Base-by-base conservation (phyloP, 1,140 invertebrate species). In the Drosophila oshimai region DNA sequence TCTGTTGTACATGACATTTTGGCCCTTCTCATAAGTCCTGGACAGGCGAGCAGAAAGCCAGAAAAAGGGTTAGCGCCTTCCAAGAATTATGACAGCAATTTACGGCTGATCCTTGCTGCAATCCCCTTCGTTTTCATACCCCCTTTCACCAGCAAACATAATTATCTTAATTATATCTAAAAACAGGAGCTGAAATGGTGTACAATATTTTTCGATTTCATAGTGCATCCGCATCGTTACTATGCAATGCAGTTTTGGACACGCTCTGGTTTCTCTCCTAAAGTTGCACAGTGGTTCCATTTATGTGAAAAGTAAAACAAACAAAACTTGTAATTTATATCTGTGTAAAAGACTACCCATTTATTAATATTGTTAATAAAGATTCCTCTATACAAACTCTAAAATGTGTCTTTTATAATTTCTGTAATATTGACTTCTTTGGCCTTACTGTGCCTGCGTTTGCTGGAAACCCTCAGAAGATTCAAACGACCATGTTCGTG, bases 1-100 rank as follows among this genome's bases (percentile, higher is more conserved):
- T 84, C 79, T 84, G 77, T 84, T 86, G 79, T 79, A 86, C 79
- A 84, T 75, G 79, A 84, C 79, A 84, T 84, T 84, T 79, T 78
- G 79, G 80, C 79, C 79, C 79, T 86, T 65, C 80, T 84, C 79
- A 84, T 84, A 84, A 84, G 70, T 86, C 74, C 80, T 45, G 57
- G 69, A 51, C 55, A 49, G 74, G 55, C 37, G 26, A 57, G 49
- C 39, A 67, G 31, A 39, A 51, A 44, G 15, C 20, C 62, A 17
- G 45, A 86, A 74, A 84, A 84, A 83, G 86, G 79, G 79, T 83
- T 83, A 84, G 70, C 12, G n/a, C 39, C 53, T 55, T 61, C 46
- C 24, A 79, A 79, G 74, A 84, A 84, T 86, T 80, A 84, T 86
- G 80, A 86, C 44, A 80, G 80, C 79, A 74, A 84, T 84, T 86